Evolutionary conservation across 2,888 invertebrate genomes (phyloP), one percentile per base, ranked within the genome.

Genomic region (Dicyrtoma fusca): DNA sequence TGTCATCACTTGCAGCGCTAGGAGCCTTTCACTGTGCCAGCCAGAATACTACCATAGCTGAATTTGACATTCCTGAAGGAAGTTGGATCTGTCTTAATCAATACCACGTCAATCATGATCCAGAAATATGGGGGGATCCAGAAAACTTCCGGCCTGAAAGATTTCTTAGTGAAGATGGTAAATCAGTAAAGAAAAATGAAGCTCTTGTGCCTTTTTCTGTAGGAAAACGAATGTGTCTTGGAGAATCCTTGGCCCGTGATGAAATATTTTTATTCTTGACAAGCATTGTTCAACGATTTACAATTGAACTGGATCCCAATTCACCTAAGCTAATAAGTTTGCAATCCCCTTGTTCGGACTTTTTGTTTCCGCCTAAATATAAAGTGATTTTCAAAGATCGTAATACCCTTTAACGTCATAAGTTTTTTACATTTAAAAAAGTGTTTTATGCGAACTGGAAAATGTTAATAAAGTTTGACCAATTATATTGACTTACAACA

Each of bases 1-100:
- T 79, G 66, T 80, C 79, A 0, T 79, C 79, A 1, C 69, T 80
- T 3, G 79, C 77, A 11, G 79, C 80, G 19, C 57, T 80, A 44
- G 80, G 79, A 10, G 64, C 79, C 19, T 80, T 79, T 57, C 80
- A 80, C 42, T 74, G 74, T 17, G 76, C 78, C 0, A 77, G 74
- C 10, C 53, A 68, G 13, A 55, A 77, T 61, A 79, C 77, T n/a
- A 64, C 79, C 47, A 73, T 81, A 45, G 72, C 71, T 23, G 79
- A 77, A 5, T 80, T 76, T 55, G 70, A 78, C 65, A 78, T 81
- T 26, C 79, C 78, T 0, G 74, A 75, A 49, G 70, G 34, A 11
- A 71, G 69, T 0, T 21, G 66, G 26, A 17, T 77, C 0, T 21
- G 71, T 8, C 26, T 62, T 2, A 75, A 76, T 23, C 5, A 65